These are phyloP conservation scores for Perca fluviatilis DNA, from an alignment of 2,113 vertebrate species.

Conservation along the genomic window DNA sequence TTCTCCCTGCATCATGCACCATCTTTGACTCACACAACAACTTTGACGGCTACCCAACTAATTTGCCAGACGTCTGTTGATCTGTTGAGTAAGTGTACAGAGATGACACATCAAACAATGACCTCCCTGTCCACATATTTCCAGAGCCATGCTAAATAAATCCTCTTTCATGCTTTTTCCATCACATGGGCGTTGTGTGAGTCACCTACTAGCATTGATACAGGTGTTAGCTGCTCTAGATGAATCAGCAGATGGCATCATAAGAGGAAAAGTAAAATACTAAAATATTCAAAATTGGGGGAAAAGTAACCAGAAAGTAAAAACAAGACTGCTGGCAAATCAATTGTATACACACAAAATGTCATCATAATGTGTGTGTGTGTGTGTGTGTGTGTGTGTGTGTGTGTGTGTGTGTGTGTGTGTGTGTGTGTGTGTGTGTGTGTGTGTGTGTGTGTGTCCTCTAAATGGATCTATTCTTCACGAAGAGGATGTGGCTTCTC, in stretches of 20 bases:
- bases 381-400: background rate
- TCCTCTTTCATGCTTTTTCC: conserved; percentile 19
- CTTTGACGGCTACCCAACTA: conserved; percentile 24
- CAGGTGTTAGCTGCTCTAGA: conserved; percentile 29
- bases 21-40: conserved; percentile 28
- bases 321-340: background rate
- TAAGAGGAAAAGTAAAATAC: background rate
- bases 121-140: conserved; percentile 38
- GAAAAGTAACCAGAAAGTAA: background rate
- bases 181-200: conserved; percentile 24
- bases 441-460: conserved; percentile 21
- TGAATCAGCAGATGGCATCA: conserved; percentile 21
- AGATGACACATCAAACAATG: conserved; percentile 47
- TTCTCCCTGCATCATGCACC: background rate
- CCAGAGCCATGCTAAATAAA: conserved; percentile 33
- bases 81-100: conserved; percentile 22
- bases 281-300: background rate
- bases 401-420: background rate
- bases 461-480: conserved; percentile 66
- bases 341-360: background rate
- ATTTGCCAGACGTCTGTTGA: conserved; percentile 46
- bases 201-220: conserved; percentile 34
- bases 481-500: conserved; percentile 57
- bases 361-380: background rate
- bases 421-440: background rate